Base-by-base conservation (phyloP, 2,888 invertebrate genomes). In the Drosophila suboccidentalis region DNA sequence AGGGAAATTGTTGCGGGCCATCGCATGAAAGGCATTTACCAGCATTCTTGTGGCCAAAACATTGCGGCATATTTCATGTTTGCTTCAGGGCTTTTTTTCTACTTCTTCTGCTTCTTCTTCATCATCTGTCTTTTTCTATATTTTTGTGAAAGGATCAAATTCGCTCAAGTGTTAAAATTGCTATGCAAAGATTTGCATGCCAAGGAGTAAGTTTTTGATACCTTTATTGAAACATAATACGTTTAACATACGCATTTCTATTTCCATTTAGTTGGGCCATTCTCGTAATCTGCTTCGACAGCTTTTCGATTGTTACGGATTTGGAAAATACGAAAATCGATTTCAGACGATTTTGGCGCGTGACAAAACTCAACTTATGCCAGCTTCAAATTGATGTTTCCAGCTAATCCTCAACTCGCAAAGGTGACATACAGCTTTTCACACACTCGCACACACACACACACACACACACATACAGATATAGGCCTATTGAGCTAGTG, bases 61-160 rank as follows among this genome's bases (percentile, higher is more conserved):
- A 81, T 78, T 82, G 86, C 53, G 83, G 73, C 82, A 88, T 90
- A 88, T 85, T 88, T 85, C 90, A 90, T 89, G 84, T 90, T 79
- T 76, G 88, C 88, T 68, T 69, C 80, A 84, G 78, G 72, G 47
- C 43, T 5, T 57, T 55, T 50, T 39, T 41, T 49, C n/a, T n/a
- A n/a, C 11, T 13, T 26, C 10, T 26, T 19, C 36, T 17, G 2
- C 22, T 22, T 22, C 26, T 26, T 22, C 22, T 10, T 26, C 13
- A 29, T 19, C 38, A 10, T 51, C 49, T 29, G 22, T 50, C 13
- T 1, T 36, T 15, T 34, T 9, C 9, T 34, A 13, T 13, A 19
- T 50, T 55, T 38, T 26, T 43, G 39, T 50, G 51, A 63, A 57
- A 67, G 80, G 80, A 70, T 87, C 70, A 88, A 74, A 76, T 29